Percentiles rank a stretch among this genome's conserved stretches.
These are phyloP conservation scores for Antheraea assamensis DNA, from an alignment of 2,888 invertebrate genomes.

Conservation along the genomic window DNA sequence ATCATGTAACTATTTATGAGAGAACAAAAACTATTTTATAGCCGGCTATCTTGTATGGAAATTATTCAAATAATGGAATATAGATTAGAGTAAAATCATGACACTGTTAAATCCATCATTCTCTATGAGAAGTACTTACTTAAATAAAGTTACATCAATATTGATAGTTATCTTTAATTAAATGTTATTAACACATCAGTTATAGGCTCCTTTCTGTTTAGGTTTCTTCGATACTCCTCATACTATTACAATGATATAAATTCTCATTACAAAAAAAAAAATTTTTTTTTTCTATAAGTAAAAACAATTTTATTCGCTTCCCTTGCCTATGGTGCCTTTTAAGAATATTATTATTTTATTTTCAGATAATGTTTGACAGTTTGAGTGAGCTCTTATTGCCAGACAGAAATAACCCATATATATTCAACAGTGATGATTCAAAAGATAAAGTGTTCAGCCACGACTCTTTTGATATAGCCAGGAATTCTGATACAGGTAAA, in stretches of 20 bases:
- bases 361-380: slow-evolving; percentile 61
- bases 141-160: background rate
- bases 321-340: background rate
- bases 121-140: background rate
- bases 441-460: slow-evolving; percentile 46
- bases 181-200: background rate
- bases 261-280: background rate
- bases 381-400: slow-evolving; percentile 59
- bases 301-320: background rate
- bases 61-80: too few species aligned
- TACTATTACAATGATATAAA: too few species aligned
- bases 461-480: slow-evolving; percentile 50
- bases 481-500: slow-evolving; percentile 50
- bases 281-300: background rate
- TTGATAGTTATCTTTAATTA: background rate
- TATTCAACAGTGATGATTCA: slow-evolving; percentile 51
- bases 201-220: too few species aligned
- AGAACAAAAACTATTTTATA: background rate
- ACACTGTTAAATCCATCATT: background rate
- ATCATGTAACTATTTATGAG: background rate
- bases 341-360: slow-evolving; percentile 26
- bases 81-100: background rate
- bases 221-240: too few species aligned
- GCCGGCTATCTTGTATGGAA: too few species aligned
- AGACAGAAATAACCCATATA: slow-evolving; percentile 49